Conservation (phyloP, 2,113 vertebrate species). For the Leptobrachium leishanense region DNA sequence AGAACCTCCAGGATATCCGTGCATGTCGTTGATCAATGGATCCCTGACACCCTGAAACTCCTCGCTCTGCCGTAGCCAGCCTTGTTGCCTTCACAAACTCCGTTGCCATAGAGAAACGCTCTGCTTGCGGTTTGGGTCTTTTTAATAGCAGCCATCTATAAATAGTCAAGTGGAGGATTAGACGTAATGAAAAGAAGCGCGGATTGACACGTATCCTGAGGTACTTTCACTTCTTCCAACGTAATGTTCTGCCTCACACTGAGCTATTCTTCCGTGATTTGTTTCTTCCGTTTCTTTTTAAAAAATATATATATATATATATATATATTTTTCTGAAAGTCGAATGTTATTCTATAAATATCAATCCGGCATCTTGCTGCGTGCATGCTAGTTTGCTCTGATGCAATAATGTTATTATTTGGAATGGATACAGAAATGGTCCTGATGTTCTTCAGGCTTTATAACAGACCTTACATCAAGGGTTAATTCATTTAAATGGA, state of each 20-base stretch:
- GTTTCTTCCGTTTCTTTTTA: not conserved
- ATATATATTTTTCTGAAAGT: not conserved
- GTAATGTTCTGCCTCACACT: not conserved
- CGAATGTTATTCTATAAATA: not conserved
- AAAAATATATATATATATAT: too few species aligned
- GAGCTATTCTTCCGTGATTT: not conserved
- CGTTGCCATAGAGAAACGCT: conserved; percentile 66
- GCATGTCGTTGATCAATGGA: too few species aligned
- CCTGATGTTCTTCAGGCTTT: too few species aligned
- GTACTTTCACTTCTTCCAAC: not conserved
- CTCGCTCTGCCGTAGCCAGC: not conserved
- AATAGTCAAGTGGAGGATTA: conserved; percentile 50
- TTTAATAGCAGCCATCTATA: conserved; percentile 54
- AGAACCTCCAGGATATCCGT: too few species aligned
- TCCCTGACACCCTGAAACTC: too few species aligned
- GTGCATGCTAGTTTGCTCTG: too few species aligned
- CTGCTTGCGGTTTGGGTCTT: conserved; percentile 7
- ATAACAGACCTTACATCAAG: too few species aligned
- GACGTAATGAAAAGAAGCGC: conserved; percentile 42
- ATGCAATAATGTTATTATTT: too few species aligned
- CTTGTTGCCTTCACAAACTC: conserved; percentile 48
- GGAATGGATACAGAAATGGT: too few species aligned
- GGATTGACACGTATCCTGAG: conserved; percentile 3
- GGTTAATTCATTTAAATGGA: too few species aligned
- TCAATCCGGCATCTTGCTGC: too few species aligned